Percentiles rank a stretch among this genome's conserved stretches.
Evolutionary conservation across 2,113 vertebrate species (phyloP).

Genomic region (Caranx ignobilis): DNA sequence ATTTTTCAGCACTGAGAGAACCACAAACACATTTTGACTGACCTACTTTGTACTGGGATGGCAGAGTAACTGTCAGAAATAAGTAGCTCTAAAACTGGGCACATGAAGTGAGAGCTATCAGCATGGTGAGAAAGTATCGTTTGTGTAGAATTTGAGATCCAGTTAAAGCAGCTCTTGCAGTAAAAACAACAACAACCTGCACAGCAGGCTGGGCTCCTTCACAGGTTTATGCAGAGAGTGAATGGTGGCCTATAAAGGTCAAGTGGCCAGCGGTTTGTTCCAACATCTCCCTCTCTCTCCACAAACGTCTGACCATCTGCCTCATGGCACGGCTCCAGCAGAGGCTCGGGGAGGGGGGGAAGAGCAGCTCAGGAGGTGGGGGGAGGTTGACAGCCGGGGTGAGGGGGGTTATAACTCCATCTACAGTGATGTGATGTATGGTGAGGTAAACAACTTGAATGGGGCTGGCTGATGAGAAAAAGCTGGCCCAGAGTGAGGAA

Average conservation of each 20-base stretch:
- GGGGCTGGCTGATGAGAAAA: constrained; percentile 51
- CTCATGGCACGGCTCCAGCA: constrained; percentile 42
- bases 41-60: not conserved
- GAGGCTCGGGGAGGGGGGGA: constrained; percentile 22
- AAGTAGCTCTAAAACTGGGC: not conserved
- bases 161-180: constrained; percentile 2
- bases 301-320: constrained; percentile 38
- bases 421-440: constrained; percentile 31
- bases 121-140: not conserved
- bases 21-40: not conserved
- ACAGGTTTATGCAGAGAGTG: constrained; percentile 14
- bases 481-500: constrained; percentile 14
- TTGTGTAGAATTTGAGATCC: not conserved
- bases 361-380: not conserved
- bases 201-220: constrained; percentile 6
- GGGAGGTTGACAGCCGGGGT: not conserved
- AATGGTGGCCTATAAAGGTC: constrained; percentile 33
- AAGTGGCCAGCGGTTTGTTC: constrained; percentile 42
- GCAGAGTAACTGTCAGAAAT: not conserved
- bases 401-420: not conserved
- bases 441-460: constrained; percentile 47
- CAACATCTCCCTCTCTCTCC: constrained; percentile 43
- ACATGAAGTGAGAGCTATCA: not conserved
- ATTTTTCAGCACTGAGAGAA: not conserved
- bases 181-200: constrained; percentile 14